Conservation (phyloP, 1,140 invertebrate species). For the Callitettix versicolor region DNA sequence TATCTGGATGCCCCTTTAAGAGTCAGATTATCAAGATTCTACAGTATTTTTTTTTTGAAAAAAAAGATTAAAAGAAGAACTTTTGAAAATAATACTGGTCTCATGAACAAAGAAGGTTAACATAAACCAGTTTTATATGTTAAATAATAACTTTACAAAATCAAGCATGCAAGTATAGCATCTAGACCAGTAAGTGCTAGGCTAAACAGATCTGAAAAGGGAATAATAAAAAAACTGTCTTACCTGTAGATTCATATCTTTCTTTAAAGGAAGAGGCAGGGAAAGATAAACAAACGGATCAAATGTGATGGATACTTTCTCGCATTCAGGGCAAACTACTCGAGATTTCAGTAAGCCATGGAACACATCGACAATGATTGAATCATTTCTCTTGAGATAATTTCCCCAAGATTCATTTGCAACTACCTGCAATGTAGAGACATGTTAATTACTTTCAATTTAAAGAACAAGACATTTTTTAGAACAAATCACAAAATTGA, state of each 20-base stretch:
- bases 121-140: too few relatives aligned
- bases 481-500: too few relatives aligned
- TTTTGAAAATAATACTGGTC: too few relatives aligned
- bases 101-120: too few relatives aligned
- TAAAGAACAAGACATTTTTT: too few relatives aligned
- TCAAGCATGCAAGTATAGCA: not conserved
- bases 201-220: not conserved
- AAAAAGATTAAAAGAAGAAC: too few relatives aligned
- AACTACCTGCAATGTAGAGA: conserved; percentile 13
- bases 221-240: not conserved
- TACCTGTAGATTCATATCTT: conserved; percentile 11
- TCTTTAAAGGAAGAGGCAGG: conserved; percentile 70
- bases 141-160: not conserved
- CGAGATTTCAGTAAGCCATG: conserved; percentile 82
- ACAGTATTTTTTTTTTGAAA: too few relatives aligned
- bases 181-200: not conserved
- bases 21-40: too few relatives aligned
- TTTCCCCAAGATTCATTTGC: conserved; percentile 61
- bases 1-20: too few relatives aligned
- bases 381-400: conserved; percentile 64
- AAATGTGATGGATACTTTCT: conserved; percentile 70
- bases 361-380: conserved; percentile 80
- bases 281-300: conserved; percentile 82
- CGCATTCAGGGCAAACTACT: conserved; percentile 66
- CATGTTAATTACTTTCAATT: too few relatives aligned